phyloP scores from a whole-genome alignment of 2,113 vertebrate species.

The Charina bottae region DNA sequence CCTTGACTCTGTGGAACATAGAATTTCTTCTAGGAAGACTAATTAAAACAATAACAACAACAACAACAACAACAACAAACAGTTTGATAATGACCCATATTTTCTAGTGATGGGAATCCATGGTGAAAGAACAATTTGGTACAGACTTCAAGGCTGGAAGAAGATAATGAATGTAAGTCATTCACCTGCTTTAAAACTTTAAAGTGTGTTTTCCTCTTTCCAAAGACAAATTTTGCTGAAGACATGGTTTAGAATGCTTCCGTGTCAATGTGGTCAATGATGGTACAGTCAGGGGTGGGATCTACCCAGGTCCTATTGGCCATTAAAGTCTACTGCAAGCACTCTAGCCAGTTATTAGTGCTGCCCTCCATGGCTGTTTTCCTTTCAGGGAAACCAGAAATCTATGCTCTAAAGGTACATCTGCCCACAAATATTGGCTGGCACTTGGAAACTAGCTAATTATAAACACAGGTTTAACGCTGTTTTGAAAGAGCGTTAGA shows the following conservation, averaged over 20 bases:
- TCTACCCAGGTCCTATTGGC: too few species aligned
- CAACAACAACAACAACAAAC: not conserved
- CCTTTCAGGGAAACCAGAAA: too few species aligned
- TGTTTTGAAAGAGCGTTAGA: too few species aligned
- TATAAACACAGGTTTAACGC: too few species aligned
- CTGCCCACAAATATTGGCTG: not conserved
- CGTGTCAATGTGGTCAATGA: not conserved
- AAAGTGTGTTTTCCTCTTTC: not conserved
- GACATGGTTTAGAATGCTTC: not conserved
- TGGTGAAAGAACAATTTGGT: not conserved
- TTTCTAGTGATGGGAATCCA: not conserved
- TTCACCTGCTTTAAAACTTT: not conserved
- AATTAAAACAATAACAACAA: not conserved
- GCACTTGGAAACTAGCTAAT: too few species aligned
- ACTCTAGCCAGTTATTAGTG: too few species aligned
- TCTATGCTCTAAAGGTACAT: not conserved
- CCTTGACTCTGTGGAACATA: not conserved
- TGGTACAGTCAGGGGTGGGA: too few species aligned
- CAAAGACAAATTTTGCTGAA: not conserved
- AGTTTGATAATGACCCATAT: not conserved
- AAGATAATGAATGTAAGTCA: not conserved
- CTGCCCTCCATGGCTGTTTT: too few species aligned
- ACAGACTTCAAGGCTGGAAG: not conserved
- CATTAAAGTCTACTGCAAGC: too few species aligned
- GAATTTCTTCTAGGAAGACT: not conserved